Evolutionary conservation across 2,113 vertebrate genomes (phyloP).

Genomic region (Balaeniceps rex): DNA sequence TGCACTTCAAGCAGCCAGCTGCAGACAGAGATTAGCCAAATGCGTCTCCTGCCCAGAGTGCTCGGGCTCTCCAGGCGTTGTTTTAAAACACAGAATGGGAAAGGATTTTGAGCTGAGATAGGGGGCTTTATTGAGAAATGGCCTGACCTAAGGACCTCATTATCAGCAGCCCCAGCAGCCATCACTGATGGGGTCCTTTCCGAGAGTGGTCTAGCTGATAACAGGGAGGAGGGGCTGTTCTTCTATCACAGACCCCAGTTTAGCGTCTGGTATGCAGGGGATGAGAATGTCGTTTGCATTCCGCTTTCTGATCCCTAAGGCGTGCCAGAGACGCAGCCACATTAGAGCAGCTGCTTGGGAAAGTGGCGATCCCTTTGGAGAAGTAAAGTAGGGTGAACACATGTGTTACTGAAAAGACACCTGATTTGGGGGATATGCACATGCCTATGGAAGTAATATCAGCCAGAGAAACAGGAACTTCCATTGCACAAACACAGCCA

Average conservation of each 20-base stretch:
- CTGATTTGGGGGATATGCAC: no score
- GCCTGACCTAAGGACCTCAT: not conserved
- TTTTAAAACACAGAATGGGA: not conserved
- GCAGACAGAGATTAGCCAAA: conserved; percentile 69
- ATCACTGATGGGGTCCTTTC: not conserved
- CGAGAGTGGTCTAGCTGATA: not conserved
- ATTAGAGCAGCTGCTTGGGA: not conserved
- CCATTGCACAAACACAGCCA: not conserved
- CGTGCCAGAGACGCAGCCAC: fast-evolving
- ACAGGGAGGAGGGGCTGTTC: not conserved
- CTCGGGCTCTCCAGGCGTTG: not conserved
- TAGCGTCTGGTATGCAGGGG: not conserved
- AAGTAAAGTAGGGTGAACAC: not conserved
- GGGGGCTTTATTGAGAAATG: not conserved
- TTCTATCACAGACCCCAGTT: not conserved
- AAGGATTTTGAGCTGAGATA: conserved; percentile 29
- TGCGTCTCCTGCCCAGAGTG: not conserved
- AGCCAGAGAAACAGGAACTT: not conserved
- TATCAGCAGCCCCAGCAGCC: conserved; percentile 14
- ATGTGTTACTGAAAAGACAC: not conserved
- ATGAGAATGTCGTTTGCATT: not conserved
- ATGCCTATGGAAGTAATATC: fast-evolving
- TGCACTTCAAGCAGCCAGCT: conserved; percentile 38
- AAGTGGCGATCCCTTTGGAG: not conserved
- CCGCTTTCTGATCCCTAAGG: not conserved